Conservation (phyloP, 2,113 vertebrate species). For the Psettodes erumei region DNA sequence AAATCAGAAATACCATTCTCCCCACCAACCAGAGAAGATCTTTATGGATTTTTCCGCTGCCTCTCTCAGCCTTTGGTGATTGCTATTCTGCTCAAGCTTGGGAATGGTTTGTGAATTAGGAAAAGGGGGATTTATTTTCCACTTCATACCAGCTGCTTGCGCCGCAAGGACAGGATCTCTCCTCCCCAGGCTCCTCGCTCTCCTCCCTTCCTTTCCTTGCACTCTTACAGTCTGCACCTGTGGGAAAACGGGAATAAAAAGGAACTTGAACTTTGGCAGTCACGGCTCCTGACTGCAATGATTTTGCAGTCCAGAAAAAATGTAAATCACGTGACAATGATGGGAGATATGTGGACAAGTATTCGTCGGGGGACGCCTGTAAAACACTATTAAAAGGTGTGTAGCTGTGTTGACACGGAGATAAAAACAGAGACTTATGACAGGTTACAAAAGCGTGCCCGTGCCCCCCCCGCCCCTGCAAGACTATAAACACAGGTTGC, state of each 20-base stretch:
- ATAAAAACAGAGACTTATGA: conserved; percentile 52
- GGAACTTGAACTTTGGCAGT: conserved; percentile 12
- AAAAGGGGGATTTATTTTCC: conserved; percentile 70
- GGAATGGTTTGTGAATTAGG: conserved; percentile 76
- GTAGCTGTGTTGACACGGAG: conserved; percentile 34
- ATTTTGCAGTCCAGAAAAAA: conserved; percentile 9
- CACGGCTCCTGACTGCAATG: conserved; percentile 2
- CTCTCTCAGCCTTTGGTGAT: conserved; percentile 38
- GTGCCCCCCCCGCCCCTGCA: too few species aligned
- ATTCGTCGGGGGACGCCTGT: conserved; percentile 10
- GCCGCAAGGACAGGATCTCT: conserved; percentile 67
- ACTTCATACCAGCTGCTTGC: conserved; percentile 75
- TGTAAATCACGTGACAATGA: conserved; percentile 2
- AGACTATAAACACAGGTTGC: conserved; percentile 60
- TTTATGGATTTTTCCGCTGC: conserved; percentile 69
- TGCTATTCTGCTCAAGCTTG: conserved; percentile 57
- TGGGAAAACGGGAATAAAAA: conserved; percentile 29
- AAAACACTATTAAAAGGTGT: conserved; percentile 27
- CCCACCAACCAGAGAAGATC: conserved; percentile 48
- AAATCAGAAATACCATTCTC: conserved; percentile 50
- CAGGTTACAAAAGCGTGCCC: conserved; percentile 60
- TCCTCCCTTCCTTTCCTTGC: conserved; percentile 45
- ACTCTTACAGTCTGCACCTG: conserved; percentile 65
- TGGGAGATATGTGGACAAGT: conserved; percentile 9
- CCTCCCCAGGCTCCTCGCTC: conserved; percentile 69